phyloP scores from a whole-genome alignment of 2,113 vertebrate species.

The Struthio camelus region DNA sequence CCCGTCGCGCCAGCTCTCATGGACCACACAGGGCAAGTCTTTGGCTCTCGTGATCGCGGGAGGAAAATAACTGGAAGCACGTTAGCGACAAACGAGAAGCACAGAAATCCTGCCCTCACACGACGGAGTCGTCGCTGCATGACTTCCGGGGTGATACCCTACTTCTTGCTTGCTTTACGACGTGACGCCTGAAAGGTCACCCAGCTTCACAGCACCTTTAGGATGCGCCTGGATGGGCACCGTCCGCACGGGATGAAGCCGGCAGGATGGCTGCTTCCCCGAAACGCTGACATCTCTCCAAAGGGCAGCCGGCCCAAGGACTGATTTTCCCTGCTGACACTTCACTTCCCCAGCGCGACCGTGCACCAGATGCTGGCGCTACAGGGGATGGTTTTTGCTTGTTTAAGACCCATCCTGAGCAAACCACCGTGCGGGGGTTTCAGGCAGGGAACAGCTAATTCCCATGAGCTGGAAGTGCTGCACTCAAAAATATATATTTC shows the following conservation, averaged over 20 bases:
- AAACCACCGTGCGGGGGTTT: neutral
- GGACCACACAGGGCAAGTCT: neutral
- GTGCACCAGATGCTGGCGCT: neutral
- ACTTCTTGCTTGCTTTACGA: neutral
- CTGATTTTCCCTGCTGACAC: neutral
- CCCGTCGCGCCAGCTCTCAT: neutral
- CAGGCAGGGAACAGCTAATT: neutral
- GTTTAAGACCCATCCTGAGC: neutral
- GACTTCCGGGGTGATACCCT: neutral
- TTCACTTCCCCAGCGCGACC: neutral
- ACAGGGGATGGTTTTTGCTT: neutral
- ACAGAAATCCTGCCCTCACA: neutral
- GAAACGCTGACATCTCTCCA: no score
- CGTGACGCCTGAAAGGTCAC: neutral
- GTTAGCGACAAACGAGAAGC: neutral
- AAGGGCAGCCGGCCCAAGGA: neutral
- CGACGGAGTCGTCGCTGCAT: neutral
- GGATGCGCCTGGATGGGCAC: neutral
- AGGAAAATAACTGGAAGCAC: neutral
- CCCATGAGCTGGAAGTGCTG: neutral
- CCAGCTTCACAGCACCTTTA: neutral
- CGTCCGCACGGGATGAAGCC: neutral
- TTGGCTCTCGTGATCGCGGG: neutral
- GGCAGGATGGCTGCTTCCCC: no score
- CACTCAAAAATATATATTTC: no score